Base-by-base conservation (phyloP, 2,888 invertebrate genomes). In the Apodemia duryi region DNA sequence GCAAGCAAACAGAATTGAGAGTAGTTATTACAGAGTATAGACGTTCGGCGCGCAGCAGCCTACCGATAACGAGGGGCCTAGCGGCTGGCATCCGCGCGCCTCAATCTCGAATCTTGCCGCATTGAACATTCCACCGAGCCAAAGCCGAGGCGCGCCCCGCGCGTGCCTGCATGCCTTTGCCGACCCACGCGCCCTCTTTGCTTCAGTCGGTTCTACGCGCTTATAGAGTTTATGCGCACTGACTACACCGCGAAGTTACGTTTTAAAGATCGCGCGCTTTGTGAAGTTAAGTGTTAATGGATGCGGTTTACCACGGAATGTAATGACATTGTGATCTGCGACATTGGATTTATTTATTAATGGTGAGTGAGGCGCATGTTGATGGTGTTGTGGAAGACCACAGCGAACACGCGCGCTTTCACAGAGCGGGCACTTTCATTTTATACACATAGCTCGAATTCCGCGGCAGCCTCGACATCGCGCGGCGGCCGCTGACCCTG, bases 121-220 rank as follows among this genome's bases (percentile, higher is more conserved):
- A 81, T 61, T 60, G 61, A 65, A 61, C 65, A 65, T 83, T 82
- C 84, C 86, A 84, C 82, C 80, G 84, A 83, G 84, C 86, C 86
- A 83, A 81, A 83, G 86, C 85, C 85, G 85, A 85, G 88, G 88
- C 86, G 79, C 79, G 79, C 79, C 80, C 78, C 80, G 82, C 82
- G 91, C 89, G 89, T 93, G 94, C 93, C 93, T 93, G 72, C 75
- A 70, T 76, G 73, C 91, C 93, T 93, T 91, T 86, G 92, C 88
- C 93, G 94, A 94, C 95, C 94, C 95, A 95, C 94, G 95, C 95
- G 95, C 94, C 94, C 94, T 93, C 94, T 73, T 75, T 77, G 74
- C 79, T 74, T 69, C 87, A 88, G 88, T 89, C 84, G 86, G 76
- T 80, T 80, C 78, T 80, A 83, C 80, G 87, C 89, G 85, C 81